A percentile compares a stretch with the other conserved stretches of the same genome.
These are phyloP conservation scores for Pectinophora gossypiella DNA, from an alignment of 1,140 invertebrate species.

Conservation along the genomic window DNA sequence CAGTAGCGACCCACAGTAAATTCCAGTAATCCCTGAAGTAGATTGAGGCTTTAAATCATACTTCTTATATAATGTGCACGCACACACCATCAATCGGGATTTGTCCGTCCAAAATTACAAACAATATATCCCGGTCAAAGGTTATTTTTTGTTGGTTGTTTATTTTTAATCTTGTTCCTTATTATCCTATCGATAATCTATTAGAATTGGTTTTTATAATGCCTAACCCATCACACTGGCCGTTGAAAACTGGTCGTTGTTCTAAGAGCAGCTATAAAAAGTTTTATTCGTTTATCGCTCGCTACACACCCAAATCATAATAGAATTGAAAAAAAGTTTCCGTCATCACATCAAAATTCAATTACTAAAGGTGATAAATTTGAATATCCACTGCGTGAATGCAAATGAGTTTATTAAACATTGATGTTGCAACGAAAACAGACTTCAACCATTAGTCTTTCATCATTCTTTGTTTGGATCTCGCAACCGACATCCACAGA, in stretches of 20 bases:
- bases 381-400: slow-evolving; percentile 41
- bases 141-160: not conserved
- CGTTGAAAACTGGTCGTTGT: not conserved
- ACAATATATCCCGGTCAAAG: not conserved
- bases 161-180: not conserved
- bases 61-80: not conserved
- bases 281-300: slow-evolving; percentile 24
- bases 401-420: slow-evolving; percentile 65
- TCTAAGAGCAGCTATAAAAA: slow-evolving; percentile 14
- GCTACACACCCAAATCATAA: slow-evolving; percentile 24
- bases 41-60: not conserved
- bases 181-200: not conserved
- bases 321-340: slow-evolving; percentile 26
- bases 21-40: slow-evolving; percentile 11
- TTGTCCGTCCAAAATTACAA: not conserved
- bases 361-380: slow-evolving; percentile 41
- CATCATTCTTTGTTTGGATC: slow-evolving; percentile 66
- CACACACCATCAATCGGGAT: too few relatives aligned
- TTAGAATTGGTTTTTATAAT: not conserved
- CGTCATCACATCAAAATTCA: slow-evolving; percentile 37
- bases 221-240: not conserved
- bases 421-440: slow-evolving; percentile 49
- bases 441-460: slow-evolving; percentile 60
- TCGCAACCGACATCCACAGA: slow-evolving; percentile 52
- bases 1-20: slow-evolving; percentile 26